Evolutionary conservation across 2,797 vertebrate species (phyloP).

Genomic region (Loris lydekkerianus): DNA sequence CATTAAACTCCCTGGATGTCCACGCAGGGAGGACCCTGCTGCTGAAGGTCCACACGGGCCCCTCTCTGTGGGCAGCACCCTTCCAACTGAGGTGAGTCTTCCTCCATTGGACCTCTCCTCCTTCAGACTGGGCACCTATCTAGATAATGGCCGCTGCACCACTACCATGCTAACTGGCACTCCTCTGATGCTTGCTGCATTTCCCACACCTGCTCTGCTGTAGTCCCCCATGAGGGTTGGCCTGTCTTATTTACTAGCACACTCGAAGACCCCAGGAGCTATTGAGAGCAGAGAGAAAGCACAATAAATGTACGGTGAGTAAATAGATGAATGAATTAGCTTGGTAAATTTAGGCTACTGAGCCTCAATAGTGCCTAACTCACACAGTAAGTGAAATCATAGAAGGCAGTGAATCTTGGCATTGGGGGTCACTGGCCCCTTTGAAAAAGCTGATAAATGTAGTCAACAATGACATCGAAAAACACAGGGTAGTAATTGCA

Average conservation of each 20-base stretch:
- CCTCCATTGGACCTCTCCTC: too few relatives aligned
- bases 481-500: not conserved
- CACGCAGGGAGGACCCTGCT: not conserved
- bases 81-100: not conserved
- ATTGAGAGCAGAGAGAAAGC: not conserved
- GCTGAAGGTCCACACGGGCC: not conserved
- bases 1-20: not conserved
- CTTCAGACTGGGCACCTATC: not conserved
- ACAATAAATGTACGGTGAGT: not conserved
- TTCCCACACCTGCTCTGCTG: rapidly evolving
- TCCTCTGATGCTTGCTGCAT: not conserved
- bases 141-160: not conserved
- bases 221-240: not conserved
- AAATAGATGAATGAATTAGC: not conserved
- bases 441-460: not conserved
- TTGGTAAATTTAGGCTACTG: not conserved
- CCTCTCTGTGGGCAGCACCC: not conserved
- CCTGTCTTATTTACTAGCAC: not conserved
- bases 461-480: not conserved
- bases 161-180: not conserved
- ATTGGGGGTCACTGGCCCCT: not conserved
- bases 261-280: not conserved
- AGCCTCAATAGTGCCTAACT: not conserved
- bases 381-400: not conserved
- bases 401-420: not conserved